phyloP scores from a whole-genome alignment of 2,888 invertebrate species.

The Dorcus parallelipipedus region DNA sequence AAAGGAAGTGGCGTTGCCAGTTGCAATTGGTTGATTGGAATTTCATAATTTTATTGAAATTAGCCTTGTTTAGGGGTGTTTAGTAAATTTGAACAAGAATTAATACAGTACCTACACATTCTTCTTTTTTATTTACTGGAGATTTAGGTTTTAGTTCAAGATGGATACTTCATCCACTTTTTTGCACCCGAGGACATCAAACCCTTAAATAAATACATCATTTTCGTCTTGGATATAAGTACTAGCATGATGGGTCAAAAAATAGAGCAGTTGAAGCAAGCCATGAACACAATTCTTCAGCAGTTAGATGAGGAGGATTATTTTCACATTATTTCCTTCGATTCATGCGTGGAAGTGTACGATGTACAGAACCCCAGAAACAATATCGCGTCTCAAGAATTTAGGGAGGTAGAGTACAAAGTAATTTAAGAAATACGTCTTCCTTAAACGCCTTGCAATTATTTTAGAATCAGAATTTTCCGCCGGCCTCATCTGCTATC shows the following conservation, averaged over 20 bases:
- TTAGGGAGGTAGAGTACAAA: not conserved
- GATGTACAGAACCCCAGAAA: slow-evolving; percentile 39
- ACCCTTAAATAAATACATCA: slow-evolving; percentile 62
- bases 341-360: slow-evolving; percentile 53
- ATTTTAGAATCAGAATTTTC: slow-evolving; percentile 19
- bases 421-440: not conserved
- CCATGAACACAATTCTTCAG: slow-evolving; percentile 65
- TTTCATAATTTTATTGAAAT: too few relatives aligned
- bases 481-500: slow-evolving; percentile 54
- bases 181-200: slow-evolving; percentile 62
- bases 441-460: not conserved
- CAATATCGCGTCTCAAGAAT: not conserved
- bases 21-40: too few relatives aligned
- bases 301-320: slow-evolving; percentile 61
- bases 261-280: slow-evolving; percentile 62
- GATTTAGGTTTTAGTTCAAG: slow-evolving; percentile 57
- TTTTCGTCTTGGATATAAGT: slow-evolving; percentile 73
- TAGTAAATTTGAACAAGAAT: too few relatives aligned
- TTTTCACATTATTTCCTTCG: slow-evolving; percentile 68
- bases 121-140: too few relatives aligned
- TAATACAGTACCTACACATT: too few relatives aligned
- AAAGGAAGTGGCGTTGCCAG: too few relatives aligned
- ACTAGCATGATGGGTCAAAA: slow-evolving; percentile 71
- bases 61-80: too few relatives aligned
- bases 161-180: slow-evolving; percentile 75